A percentile compares a stretch with the other conserved stretches of the same genome.
These are phyloP conservation scores for Nothoprocta pentlandii DNA, from an alignment of 2,113 vertebrate genomes.

Conservation along the genomic window DNA sequence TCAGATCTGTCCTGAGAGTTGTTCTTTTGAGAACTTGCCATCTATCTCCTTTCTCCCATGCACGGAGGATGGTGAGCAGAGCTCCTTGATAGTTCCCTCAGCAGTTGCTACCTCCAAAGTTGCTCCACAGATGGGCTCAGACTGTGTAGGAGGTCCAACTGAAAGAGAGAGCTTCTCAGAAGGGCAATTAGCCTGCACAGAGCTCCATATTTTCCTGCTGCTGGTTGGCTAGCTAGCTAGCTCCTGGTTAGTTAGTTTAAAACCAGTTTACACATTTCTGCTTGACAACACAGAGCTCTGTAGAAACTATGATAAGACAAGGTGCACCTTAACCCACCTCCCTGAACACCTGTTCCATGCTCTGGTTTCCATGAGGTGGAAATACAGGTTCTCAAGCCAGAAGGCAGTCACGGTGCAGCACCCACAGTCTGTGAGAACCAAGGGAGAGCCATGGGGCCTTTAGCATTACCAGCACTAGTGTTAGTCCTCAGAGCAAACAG, in stretches of 20 bases:
- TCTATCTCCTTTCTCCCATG: background rate
- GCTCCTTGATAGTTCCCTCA: background rate
- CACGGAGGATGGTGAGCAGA: background rate
- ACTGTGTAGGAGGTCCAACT: background rate
- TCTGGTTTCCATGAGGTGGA: background rate
- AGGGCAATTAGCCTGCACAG: background rate
- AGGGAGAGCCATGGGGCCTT: background rate
- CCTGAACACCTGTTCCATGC: background rate
- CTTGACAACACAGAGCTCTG: background rate
- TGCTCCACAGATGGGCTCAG: background rate
- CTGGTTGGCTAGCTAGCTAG: background rate
- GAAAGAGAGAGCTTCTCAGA: background rate
- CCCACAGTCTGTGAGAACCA: fast-evolving
- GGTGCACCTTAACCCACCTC: background rate
- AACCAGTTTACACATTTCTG: background rate
- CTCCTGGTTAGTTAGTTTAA: background rate
- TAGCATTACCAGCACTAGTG: background rate
- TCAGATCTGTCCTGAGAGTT: background rate
- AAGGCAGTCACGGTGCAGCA: background rate
- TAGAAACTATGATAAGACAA: background rate
- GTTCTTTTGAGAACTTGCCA: background rate
- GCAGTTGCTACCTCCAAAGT: background rate
- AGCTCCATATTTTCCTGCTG: background rate
- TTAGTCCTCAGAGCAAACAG: background rate
- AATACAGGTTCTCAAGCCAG: background rate